phyloP scores from a whole-genome alignment of 2,797 vertebrate genomes.

The Halcyon smyrnensis region DNA sequence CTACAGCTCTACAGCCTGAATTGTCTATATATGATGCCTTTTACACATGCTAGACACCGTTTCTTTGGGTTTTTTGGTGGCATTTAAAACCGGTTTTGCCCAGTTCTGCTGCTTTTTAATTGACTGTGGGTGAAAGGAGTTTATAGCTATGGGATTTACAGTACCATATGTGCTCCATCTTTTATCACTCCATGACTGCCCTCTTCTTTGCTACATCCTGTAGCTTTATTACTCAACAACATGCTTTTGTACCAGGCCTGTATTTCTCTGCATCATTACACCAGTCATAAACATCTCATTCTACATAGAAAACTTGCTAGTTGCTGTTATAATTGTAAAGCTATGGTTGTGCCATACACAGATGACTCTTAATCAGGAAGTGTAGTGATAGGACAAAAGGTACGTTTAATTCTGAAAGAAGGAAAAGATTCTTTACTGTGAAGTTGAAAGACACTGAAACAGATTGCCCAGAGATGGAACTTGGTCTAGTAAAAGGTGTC shows the following conservation, averaged over 20 bases:
- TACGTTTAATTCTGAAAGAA: not conserved
- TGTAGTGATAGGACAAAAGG: not conserved
- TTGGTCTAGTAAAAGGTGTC: not conserved
- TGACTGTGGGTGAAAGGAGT: not conserved
- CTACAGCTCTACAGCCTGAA: not conserved
- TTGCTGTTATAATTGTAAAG: not conserved
- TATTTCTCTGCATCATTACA: not conserved
- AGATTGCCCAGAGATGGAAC: not conserved
- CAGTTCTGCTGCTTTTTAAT: not conserved
- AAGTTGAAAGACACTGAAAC: not conserved
- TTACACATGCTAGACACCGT: not conserved
- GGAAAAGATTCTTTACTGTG: not conserved
- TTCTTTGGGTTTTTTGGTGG: not conserved
- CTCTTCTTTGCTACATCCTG: not conserved
- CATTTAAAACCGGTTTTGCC: not conserved
- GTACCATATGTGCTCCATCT: accelerated
- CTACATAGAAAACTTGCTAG: not conserved
- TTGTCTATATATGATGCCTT: not conserved
- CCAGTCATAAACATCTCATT: not conserved
- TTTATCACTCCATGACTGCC: not conserved
- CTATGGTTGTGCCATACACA: not conserved
- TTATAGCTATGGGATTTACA: not conserved
- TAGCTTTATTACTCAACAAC: not conserved
- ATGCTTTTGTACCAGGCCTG: not conserved
- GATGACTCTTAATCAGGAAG: not conserved